phyloP scores from a whole-genome alignment of 2,888 invertebrate genomes.

The Pollenia labialis region DNA sequence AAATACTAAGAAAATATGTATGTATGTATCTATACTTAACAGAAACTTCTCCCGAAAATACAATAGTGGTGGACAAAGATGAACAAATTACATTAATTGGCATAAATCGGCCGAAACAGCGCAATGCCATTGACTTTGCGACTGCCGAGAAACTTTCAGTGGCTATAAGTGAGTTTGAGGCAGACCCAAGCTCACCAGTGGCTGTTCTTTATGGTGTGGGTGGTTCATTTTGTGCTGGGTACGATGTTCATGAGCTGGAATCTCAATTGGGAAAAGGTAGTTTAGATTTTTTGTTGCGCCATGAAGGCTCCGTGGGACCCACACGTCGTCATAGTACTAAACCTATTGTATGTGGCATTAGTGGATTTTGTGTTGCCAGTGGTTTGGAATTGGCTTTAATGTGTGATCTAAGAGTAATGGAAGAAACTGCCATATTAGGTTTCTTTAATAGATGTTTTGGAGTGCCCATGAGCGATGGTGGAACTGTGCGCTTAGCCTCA shows the following conservation, averaged over 20 bases:
- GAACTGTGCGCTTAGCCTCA: slow-evolving; percentile 92
- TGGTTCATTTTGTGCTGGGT: slow-evolving; percentile 96
- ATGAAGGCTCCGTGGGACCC: slow-evolving; percentile 86
- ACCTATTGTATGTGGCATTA: slow-evolving; percentile 94
- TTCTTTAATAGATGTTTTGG: slow-evolving; percentile 94
- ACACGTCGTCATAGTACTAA: slow-evolving; percentile 90
- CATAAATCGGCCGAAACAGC: slow-evolving; percentile 91
- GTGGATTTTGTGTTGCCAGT: slow-evolving; percentile 95
- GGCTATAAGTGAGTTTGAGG: slow-evolving; percentile 92
- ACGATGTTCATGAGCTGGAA: slow-evolving; percentile 91
- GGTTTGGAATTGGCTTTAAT: slow-evolving; percentile 96
- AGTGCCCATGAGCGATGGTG: slow-evolving; percentile 93
- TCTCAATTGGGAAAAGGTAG: slow-evolving; percentile 76
- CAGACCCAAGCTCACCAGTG: slow-evolving; percentile 88
- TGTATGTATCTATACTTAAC: neutral
- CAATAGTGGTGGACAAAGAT: slow-evolving; percentile 86
- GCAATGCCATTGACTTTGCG: slow-evolving; percentile 91
- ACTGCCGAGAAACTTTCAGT: slow-evolving; percentile 88
- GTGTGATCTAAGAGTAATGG: slow-evolving; percentile 95
- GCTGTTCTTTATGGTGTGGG: slow-evolving; percentile 95
- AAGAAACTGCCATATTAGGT: slow-evolving; percentile 92
- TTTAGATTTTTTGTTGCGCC: slow-evolving; percentile 80
- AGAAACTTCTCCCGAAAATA: slow-evolving; percentile 58
- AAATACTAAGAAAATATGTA: neutral
- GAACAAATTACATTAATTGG: slow-evolving; percentile 91